Evolutionary conservation across 2,797 vertebrate genomes (phyloP).

Genomic region (Hybognathus amarus): DNA sequence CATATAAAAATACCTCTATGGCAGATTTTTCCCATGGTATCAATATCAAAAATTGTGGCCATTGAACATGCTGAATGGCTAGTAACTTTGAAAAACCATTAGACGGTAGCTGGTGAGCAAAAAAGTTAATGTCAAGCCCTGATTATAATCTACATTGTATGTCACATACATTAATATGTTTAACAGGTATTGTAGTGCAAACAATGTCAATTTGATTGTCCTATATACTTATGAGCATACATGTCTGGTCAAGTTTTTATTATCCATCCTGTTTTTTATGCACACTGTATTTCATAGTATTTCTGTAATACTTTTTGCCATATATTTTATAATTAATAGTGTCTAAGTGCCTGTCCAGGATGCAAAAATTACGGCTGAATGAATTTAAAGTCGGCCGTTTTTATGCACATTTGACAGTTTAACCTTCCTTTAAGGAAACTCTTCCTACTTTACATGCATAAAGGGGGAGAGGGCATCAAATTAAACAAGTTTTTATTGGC

Average conservation of each 20-base stretch:
- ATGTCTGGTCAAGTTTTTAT: not conserved
- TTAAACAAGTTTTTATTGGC: constrained; percentile 55
- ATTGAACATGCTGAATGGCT: no score
- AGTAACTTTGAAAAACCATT: no score
- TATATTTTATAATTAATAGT: constrained; percentile 11
- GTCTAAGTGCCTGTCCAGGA: constrained; percentile 25
- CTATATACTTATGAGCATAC: not conserved
- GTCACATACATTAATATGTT: not conserved
- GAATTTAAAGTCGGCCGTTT: constrained; percentile 40
- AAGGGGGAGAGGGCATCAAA: constrained; percentile 50
- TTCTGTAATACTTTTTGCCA: not conserved
- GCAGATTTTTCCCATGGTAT: no score
- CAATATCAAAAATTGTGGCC: no score
- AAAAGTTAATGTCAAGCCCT: no score
- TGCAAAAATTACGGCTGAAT: constrained; percentile 24
- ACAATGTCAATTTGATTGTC: not conserved
- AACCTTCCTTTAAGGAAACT: constrained; percentile 60
- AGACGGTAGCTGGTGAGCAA: no score
- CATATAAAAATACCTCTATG: no score
- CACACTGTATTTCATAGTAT: not conserved
- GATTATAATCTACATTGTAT: not conserved
- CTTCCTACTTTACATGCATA: constrained; percentile 54
- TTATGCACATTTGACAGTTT: constrained; percentile 41
- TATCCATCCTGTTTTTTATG: not conserved
- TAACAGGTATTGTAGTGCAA: not conserved